phyloP scores from a whole-genome alignment of 1,140 invertebrate species.

The Ephestia elutella region DNA sequence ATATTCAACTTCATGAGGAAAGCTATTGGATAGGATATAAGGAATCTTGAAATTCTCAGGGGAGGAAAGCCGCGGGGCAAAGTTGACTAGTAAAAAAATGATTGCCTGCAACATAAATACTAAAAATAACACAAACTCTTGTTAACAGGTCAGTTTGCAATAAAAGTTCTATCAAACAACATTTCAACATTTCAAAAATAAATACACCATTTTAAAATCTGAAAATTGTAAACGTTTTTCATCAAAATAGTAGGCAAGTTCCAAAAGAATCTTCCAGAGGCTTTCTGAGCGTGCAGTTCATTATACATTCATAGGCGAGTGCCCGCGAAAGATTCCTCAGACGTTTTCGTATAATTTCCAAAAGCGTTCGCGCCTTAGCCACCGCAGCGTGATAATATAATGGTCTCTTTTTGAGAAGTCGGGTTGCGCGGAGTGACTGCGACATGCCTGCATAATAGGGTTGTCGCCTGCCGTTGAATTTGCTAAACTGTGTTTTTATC shows the following conservation, averaged over 20 bases:
- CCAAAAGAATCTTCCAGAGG: neutral
- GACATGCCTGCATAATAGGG: neutral
- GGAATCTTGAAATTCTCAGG: too few relatives aligned
- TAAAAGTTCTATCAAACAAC: too few relatives aligned
- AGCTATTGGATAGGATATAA: too few relatives aligned
- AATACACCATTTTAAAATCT: too few relatives aligned
- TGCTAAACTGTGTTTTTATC: neutral
- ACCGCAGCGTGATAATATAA: constrained; percentile 63
- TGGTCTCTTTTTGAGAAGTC: constrained; percentile 36
- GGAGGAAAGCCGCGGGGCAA: too few relatives aligned
- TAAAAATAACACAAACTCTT: too few relatives aligned
- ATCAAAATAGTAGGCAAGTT: neutral
- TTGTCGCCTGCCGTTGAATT: neutral
- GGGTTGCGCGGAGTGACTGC: constrained; percentile 4
- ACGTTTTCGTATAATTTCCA: constrained; percentile 37
- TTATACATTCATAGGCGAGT: constrained; percentile 62
- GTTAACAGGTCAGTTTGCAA: too few relatives aligned
- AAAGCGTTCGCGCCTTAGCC: constrained; percentile 40
- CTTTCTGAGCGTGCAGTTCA: constrained; percentile 21
- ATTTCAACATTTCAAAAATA: too few relatives aligned
- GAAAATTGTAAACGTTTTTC: neutral
- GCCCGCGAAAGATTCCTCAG: constrained; percentile 46
- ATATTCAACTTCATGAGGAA: too few relatives aligned
- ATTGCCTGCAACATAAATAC: too few relatives aligned
- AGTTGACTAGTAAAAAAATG: too few relatives aligned